Base-by-base conservation (phyloP, 2,797 vertebrate genomes). In the Myiotriccus ornatus region DNA sequence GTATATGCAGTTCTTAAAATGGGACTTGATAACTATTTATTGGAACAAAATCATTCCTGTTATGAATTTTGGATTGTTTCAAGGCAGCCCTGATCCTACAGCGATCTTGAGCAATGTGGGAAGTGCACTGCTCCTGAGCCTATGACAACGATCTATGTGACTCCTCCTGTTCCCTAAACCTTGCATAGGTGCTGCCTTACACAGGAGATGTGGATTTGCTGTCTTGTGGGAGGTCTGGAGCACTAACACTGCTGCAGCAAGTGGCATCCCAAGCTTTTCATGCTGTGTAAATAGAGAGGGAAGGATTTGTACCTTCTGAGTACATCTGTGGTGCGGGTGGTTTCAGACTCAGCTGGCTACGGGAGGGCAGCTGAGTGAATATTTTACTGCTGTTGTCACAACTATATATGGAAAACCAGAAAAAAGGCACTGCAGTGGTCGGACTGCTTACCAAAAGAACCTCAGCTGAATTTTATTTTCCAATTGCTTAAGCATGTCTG, bases 341-440 rank as follows among this genome's bases (percentile, higher is more conserved):
- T 57, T 89, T 23, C 77, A 67, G 69, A 50, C 50, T 87, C 5
- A 1, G n/a, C 80, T 70, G 87, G 87, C 62, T 73, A 39, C 0
- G 2, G 67, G 77, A 92, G 84, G 80, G 80, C 0, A 10, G 68
- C 67, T 1, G 19, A 89, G 52, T 0, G 1, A 87, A 93, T 95
- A 41, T 90, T 92, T 93, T 71, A 37, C 73, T 93, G 83, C 46
- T 89, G 75, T 81, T 93, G 76, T 92, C 95, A 94, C 68, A 92
- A 23, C 92, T 97, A 91, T 87, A 80, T 92, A 89, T 73, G 84
- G 92, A 92, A 87, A 35, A 68, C 39, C 13, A 62, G 59, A 4
- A 68, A 64, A 44, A 88, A 92, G 50, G 14, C 20, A 35, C 50
- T 95, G 53, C 39, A 59, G 43, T 84, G 65, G 71, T 89, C 73